A percentile compares a stretch with the other conserved stretches of the same genome.
Evolutionary conservation across 2,797 vertebrate species (phyloP).

Genomic region (Poecilia wingei): DNA sequence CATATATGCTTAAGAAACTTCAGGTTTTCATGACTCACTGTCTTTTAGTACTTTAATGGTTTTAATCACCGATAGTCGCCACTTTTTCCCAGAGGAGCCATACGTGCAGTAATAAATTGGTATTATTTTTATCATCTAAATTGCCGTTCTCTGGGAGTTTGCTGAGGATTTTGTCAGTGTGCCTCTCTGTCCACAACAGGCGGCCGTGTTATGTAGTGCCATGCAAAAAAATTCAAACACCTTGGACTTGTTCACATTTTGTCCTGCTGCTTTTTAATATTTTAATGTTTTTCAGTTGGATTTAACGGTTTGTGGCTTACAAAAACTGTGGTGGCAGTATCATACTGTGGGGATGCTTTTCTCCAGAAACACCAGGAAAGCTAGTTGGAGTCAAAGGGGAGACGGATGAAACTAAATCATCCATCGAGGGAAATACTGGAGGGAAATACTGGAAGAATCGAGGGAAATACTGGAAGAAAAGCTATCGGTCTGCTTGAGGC

Average conservation of each 20-base stretch:
- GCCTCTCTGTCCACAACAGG: not conserved
- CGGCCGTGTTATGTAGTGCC: conserved; percentile 1
- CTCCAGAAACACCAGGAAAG: not conserved
- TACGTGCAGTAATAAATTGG: conserved; percentile 4
- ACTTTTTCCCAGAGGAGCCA: conserved; percentile 12
- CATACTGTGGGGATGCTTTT: not conserved
- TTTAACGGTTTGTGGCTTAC: not conserved
- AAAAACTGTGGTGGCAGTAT: not conserved
- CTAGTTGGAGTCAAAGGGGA: not conserved
- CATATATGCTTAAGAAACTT: conserved; percentile 28
- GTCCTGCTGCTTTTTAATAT: not conserved
- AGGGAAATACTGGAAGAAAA: not conserved
- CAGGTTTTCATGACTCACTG: conserved; percentile 16
- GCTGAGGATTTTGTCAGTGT: not conserved
- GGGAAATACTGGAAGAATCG: not conserved
- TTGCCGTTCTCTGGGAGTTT: not conserved
- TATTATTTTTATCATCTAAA: conserved; percentile 1
- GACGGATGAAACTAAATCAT: not conserved
- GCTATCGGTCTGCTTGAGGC: not conserved
- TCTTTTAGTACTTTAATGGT: conserved; percentile 28
- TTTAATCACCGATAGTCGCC: conserved; percentile 19
- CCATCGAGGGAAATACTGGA: not conserved
- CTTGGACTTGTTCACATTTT: not conserved
- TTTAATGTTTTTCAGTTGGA: not conserved
- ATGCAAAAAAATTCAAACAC: not conserved